Evolutionary conservation across 2,888 invertebrate species (phyloP), one percentile per base, ranked within the genome.

Genomic region (Kuschelorhynchus macadamiae): DNA sequence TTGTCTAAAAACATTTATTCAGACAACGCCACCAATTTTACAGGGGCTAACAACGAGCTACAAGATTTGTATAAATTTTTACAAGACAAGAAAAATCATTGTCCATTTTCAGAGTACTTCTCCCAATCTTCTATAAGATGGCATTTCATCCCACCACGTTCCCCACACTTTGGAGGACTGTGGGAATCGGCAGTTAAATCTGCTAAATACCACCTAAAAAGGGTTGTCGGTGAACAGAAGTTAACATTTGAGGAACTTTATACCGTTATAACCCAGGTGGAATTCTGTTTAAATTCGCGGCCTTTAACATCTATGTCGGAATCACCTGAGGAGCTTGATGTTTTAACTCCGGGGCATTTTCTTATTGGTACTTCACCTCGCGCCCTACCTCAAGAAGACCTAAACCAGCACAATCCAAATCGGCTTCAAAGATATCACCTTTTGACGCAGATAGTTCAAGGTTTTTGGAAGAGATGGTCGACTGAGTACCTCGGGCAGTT

Each of bases 21-120:
- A n/a, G 66, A 66, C 49, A 71, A 71, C 44, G 71, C 36, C 8
- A 71, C 71, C 1, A 71, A 69, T 39, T 71, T 70, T 55, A 49
- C 55, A 1, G 66, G 65, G 0, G 56, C 61, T 1, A 67, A 39
- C 21, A 70, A 70, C 41, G 60, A 70, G 11, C 32, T 20, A 2
- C 2, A 66, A 44, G 4, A 44, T 5, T 3, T 44, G 4, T 17
- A 8, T 44, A 11, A 66, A n/a, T 44, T 44, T 17, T 17, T 44
- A 17, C 14, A 17, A 3, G 4, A 16, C 2, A 4, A 8, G 2
- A 14, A 44, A 17, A 14, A 14, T 17, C 14, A 17, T 2, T 2
- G 11, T 17, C 2, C 4, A n/a, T 16, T 44, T 17, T 14, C 44
- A 11, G 44, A 44, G 2, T 44, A 2, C 16, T 14, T 16, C n/a